A percentile compares a stretch with the other conserved stretches of the same genome.
Conservation (phyloP, 2,888 invertebrate genomes). For the Gryllus longicercus region DNA sequence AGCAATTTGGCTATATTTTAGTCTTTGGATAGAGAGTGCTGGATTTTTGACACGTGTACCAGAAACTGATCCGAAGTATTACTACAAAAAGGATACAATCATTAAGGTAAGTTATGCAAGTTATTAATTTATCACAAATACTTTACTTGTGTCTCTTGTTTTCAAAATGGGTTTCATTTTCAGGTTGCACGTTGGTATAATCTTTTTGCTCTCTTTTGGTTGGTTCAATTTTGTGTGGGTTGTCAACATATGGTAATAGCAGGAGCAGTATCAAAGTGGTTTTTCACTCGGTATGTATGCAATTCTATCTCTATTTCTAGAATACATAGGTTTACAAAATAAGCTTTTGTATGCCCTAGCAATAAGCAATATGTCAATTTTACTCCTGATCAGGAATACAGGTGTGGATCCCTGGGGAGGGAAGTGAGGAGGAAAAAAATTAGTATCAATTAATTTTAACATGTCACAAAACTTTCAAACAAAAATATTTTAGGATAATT, state of each 20-base stretch:
- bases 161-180: conserved; percentile 25
- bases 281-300: conserved; percentile 54
- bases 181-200: conserved; percentile 48
- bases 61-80: conserved; percentile 38
- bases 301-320: neutral
- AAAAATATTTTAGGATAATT: too few species aligned
- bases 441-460: too few species aligned
- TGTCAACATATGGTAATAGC: conserved; percentile 63
- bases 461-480: too few species aligned
- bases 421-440: too few species aligned
- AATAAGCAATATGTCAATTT: neutral
- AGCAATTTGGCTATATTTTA: conserved; percentile 57
- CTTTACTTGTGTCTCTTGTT: neutral
- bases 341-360: neutral
- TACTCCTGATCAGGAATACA: too few species aligned
- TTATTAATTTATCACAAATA: neutral
- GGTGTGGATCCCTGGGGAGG: too few species aligned
- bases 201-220: conserved; percentile 57
- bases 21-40: conserved; percentile 61
- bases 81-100: conserved; percentile 47
- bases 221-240: conserved; percentile 58
- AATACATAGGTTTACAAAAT: neutral
- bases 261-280: conserved; percentile 61
- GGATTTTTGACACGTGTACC: conserved; percentile 47
- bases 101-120: conserved; percentile 44